Evolutionary conservation across 53 echinoderm and acorn worm species (phyloP), one percentile per base, ranked within the genome.

Genomic region (Zoroaster sp.): DNA sequence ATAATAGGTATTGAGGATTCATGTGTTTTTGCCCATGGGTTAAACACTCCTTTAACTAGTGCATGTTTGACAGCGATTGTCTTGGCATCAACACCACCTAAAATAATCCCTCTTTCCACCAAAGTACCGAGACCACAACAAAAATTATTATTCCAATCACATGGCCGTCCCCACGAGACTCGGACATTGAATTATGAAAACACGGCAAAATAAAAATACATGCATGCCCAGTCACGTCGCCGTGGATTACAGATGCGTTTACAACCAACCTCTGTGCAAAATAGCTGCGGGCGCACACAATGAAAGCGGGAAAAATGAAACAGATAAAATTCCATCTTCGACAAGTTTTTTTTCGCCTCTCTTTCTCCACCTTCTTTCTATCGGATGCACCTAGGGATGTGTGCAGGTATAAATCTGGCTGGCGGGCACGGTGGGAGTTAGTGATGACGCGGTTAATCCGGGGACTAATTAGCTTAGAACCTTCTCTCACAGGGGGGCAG

Each of bases 391-490:
- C 47, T 13, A 41, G 35, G 47, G 85, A 70, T 85, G 85, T 71
- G 85, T 49, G 69, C 85, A 85, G 85, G 85, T 85, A 85, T 85
- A 51, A 85, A 85, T 71, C 69, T 85, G 37, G 42, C 85, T 49
- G 49, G 33, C 15, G 39, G 71, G 85, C 85, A 71, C n/a, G 30
- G 1, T 11, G 40, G 42, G 69, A 85, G 85, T 85, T 85, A 85
- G 85, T 85, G 85, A 85, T 85, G 71, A 85, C 85, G 72, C 47
- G 71, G 35, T 49, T 85, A 85, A 85, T 85, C 85, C 70, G 0
- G 66, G 37, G 44, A 43, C 85, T 85, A 85, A 85, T 85, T 85
- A 85, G 85, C 85, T 85, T 85, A 70, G 85, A 71, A 69, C 71
- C 85, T 46, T 44, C 47, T 47, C 70, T 45, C 69, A 47, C 71